Evolutionary conservation across 1,140 invertebrate species (phyloP).

Genomic region (Drosophila willistoni): DNA sequence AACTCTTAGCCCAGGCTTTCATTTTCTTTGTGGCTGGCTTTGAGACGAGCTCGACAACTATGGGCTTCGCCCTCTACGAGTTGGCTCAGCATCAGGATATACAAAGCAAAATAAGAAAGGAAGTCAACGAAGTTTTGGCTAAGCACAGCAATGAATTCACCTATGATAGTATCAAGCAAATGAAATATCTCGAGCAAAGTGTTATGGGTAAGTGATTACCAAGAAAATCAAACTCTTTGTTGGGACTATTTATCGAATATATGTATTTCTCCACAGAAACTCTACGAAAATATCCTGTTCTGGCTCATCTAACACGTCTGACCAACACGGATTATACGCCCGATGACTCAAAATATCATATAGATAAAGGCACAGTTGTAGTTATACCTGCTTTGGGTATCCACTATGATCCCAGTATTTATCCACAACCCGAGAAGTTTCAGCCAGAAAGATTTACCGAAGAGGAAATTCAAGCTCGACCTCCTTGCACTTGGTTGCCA

Average conservation of each 20-base stretch:
- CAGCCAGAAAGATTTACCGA: constrained; percentile 85
- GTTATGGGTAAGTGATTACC: constrained; percentile 84
- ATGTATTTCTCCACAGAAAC: constrained; percentile 83
- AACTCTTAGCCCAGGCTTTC: constrained; percentile 85
- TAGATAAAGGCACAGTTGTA: constrained; percentile 86
- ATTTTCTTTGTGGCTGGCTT: constrained; percentile 88
- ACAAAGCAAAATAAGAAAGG: constrained; percentile 86
- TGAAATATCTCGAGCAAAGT: constrained; percentile 86
- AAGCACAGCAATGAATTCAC: constrained; percentile 84
- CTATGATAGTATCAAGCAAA: constrained; percentile 86
- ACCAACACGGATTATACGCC: constrained; percentile 85
- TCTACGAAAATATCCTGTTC: constrained; percentile 86
- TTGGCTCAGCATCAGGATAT: constrained; percentile 86
- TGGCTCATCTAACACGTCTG: constrained; percentile 85
- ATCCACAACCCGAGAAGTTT: constrained; percentile 83
- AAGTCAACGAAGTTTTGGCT: constrained; percentile 85
- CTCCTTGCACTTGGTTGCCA: constrained; percentile 62
- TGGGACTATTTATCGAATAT: too few species aligned
- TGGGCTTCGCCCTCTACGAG: constrained; percentile 86
- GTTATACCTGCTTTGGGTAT: constrained; percentile 86
- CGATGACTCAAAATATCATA: constrained; percentile 85
- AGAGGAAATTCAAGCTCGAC: constrained; percentile 60
- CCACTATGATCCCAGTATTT: constrained; percentile 84
- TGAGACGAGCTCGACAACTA: constrained; percentile 87
- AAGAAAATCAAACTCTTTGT: too few species aligned